Conservation (phyloP, 2,113 vertebrate species). For the Collichthys lucidus region DNA sequence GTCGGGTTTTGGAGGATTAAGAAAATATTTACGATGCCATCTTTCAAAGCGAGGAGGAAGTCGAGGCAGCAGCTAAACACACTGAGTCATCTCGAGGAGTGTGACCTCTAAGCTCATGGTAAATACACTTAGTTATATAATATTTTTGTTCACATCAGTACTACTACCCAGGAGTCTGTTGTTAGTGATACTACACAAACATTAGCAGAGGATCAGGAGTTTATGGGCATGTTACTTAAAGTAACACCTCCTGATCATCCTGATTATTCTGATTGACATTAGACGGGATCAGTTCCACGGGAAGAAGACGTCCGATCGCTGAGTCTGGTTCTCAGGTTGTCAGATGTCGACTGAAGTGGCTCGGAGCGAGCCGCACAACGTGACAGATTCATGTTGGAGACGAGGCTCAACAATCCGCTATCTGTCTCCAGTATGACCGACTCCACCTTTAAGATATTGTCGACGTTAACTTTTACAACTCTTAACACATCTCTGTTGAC, state of each 20-base stretch:
- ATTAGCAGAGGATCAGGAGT: background rate
- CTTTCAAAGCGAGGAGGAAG: background rate
- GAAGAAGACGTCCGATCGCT: no score
- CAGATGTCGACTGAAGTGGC: no score
- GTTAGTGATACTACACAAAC: background rate
- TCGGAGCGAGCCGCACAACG: no score
- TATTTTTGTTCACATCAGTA: background rate
- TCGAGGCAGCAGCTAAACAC: slow-evolving; percentile 6
- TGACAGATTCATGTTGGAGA: no score
- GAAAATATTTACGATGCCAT: slow-evolving; percentile 48
- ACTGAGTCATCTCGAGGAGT: slow-evolving; percentile 16
- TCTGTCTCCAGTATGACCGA: no score
- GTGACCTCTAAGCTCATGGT: slow-evolving; percentile 1
- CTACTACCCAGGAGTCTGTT: background rate
- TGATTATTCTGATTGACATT: background rate
- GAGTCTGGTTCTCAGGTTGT: no score
- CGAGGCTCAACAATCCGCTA: no score
- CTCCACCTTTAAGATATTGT: background rate
- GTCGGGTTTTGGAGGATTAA: slow-evolving; percentile 34
- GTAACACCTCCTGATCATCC: background rate
- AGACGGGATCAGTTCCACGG: no score
- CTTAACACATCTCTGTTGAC: background rate
- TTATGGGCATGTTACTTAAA: background rate
- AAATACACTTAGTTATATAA: slow-evolving; percentile 32
- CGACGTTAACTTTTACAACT: background rate